A percentile compares a stretch with the other conserved stretches of the same genome.
phyloP scores from a whole-genome alignment of 1,140 invertebrate species.

The Heliconius himera region DNA sequence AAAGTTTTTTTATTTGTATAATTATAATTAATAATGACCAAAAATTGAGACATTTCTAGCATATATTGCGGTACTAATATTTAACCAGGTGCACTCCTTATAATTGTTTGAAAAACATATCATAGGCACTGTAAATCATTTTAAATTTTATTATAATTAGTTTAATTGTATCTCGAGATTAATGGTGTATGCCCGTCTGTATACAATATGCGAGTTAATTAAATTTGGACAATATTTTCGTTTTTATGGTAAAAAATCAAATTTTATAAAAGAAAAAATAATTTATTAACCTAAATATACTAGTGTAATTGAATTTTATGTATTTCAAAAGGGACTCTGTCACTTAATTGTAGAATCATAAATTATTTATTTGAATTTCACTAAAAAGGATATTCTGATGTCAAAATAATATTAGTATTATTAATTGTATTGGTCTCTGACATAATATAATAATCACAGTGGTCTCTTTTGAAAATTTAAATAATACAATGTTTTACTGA shows the following conservation, averaged over 20 bases:
- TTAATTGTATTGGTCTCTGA: not conserved
- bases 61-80: slow-evolving; percentile 27
- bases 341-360: not conserved
- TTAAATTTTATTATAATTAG: slow-evolving; percentile 12
- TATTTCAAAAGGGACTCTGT: slow-evolving; percentile 3
- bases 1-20: slow-evolving; percentile 25
- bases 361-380: not conserved
- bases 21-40: slow-evolving; percentile 28
- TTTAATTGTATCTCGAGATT: slow-evolving; percentile 25
- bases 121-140: slow-evolving; percentile 27
- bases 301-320: not conserved
- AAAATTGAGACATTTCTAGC: slow-evolving; percentile 27
- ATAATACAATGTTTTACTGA: not conserved
- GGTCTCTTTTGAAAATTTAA: not conserved
- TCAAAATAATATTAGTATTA: not conserved
- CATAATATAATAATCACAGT: not conserved
- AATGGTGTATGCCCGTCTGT: slow-evolving; percentile 15
- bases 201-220: not conserved
- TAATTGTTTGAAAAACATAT: slow-evolving; percentile 33
- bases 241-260: not conserved
- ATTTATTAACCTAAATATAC: slow-evolving; percentile 13
- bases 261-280: not conserved
- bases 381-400: not conserved
- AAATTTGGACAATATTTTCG: not conserved
- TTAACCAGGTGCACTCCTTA: slow-evolving; percentile 30